A percentile compares a stretch with the other conserved stretches of the same genome.
These are phyloP conservation scores for Rhyacophila brunnea DNA, from an alignment of 1,140 invertebrate genomes.

Conservation along the genomic window DNA sequence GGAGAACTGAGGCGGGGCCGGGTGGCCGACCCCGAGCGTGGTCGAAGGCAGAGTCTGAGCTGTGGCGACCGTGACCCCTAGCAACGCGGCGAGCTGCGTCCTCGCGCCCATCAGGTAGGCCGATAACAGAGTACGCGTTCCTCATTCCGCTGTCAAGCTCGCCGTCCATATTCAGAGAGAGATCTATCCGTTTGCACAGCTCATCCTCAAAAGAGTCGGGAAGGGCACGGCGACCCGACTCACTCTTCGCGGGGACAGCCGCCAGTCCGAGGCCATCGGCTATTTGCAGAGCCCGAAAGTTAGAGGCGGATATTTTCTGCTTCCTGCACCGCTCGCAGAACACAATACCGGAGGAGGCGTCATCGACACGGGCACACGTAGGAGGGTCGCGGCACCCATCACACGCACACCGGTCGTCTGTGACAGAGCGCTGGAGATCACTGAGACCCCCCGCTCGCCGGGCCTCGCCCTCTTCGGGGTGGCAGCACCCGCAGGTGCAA, in stretches of 20 bases:
- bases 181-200: constrained; percentile 49
- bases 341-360: constrained; percentile 43
- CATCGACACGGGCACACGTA: not conserved
- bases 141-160: constrained; percentile 41
- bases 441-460: constrained; percentile 39
- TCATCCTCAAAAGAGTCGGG: constrained; percentile 43
- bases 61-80: constrained; percentile 48
- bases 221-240: constrained; percentile 10
- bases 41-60: constrained; percentile 41
- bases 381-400: constrained; percentile 45
- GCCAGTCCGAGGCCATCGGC: constrained; percentile 47
- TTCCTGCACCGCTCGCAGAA: constrained; percentile 51
- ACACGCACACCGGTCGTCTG: constrained; percentile 41
- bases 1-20: too few relatives aligned
- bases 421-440: constrained; percentile 50
- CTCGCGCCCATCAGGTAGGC: constrained; percentile 12
- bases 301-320: constrained; percentile 52
- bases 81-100: constrained; percentile 8
- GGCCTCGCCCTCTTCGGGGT: constrained; percentile 34
- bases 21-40: not conserved
- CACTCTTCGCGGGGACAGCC: constrained; percentile 13
- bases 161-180: constrained; percentile 48
- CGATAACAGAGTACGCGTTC: constrained; percentile 28
- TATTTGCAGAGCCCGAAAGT: constrained; percentile 52
- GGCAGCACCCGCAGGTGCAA: constrained; percentile 50